These are phyloP conservation scores for Peromyscus melanophrys DNA, from an alignment of 2,797 vertebrate genomes.

Conservation along the genomic window DNA sequence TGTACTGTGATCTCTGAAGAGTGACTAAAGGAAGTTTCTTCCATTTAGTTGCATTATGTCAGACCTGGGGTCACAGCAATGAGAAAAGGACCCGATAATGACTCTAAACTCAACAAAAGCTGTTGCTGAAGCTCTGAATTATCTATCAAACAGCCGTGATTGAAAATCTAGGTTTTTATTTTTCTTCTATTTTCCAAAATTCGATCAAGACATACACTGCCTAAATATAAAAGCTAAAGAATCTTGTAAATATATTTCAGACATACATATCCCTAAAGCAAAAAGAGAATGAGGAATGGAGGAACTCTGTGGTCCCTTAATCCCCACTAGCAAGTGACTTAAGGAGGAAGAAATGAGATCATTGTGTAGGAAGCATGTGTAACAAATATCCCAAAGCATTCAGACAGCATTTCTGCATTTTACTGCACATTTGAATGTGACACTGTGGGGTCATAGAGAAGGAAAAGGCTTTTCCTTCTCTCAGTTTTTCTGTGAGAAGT, in stretches of 20 bases:
- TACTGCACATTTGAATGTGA: conserved; percentile 24
- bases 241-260: conserved; percentile 20
- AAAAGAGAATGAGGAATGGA: neutral
- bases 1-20: neutral
- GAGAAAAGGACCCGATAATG: neutral
- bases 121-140: neutral
- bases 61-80: neutral
- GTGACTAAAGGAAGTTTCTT: neutral
- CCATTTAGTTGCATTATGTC: neutral
- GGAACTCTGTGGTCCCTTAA: neutral
- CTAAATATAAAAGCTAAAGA: neutral
- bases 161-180: neutral
- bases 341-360: neutral
- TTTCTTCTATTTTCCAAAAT: conserved; percentile 30
- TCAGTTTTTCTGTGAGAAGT: neutral
- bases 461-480: neutral
- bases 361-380: neutral
- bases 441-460: neutral
- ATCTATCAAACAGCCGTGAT: neutral
- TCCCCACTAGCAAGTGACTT: neutral
- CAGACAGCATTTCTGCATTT: neutral
- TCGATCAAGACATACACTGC: neutral
- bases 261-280: neutral
- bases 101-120: neutral
- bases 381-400: conserved; percentile 22